These are phyloP conservation scores for Phaethon lepturus DNA, from an alignment of 2,113 vertebrate genomes.

Conservation along the genomic window DNA sequence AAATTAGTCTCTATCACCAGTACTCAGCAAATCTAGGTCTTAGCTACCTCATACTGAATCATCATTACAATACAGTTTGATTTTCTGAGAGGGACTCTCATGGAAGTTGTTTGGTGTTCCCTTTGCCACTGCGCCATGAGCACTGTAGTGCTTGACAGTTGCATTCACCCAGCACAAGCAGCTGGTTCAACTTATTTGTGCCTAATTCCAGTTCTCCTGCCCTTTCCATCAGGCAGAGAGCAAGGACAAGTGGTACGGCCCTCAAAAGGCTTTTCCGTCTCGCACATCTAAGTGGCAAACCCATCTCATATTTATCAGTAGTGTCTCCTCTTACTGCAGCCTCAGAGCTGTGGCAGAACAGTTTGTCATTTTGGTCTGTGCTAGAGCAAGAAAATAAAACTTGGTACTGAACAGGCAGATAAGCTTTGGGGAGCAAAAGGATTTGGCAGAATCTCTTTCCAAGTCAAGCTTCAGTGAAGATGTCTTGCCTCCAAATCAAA, in stretches of 20 bases:
- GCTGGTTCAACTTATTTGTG: background rate
- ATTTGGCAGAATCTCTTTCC: background rate
- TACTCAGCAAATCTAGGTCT: background rate
- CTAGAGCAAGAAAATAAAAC: background rate
- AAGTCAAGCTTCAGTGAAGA: background rate
- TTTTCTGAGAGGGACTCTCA: background rate
- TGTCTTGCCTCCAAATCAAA: background rate
- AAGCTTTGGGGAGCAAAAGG: background rate
- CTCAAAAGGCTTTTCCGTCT: background rate
- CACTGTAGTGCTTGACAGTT: fast-evolving
- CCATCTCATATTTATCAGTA: fast-evolving
- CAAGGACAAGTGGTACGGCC: background rate
- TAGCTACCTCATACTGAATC: background rate
- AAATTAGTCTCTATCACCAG: background rate
- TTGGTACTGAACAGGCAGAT: background rate
- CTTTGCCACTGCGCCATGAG: background rate
- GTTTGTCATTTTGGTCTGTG: background rate
- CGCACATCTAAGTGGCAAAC: fast-evolving
- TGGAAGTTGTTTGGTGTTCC: background rate
- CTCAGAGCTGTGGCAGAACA: background rate
- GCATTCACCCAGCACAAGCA: fast-evolving
- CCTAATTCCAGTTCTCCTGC: background rate
- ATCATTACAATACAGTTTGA: background rate
- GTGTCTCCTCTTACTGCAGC: background rate
- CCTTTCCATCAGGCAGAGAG: background rate